These are phyloP conservation scores for Chromobotia macracanthus DNA, from an alignment of 2,797 vertebrate species.

Conservation along the genomic window DNA sequence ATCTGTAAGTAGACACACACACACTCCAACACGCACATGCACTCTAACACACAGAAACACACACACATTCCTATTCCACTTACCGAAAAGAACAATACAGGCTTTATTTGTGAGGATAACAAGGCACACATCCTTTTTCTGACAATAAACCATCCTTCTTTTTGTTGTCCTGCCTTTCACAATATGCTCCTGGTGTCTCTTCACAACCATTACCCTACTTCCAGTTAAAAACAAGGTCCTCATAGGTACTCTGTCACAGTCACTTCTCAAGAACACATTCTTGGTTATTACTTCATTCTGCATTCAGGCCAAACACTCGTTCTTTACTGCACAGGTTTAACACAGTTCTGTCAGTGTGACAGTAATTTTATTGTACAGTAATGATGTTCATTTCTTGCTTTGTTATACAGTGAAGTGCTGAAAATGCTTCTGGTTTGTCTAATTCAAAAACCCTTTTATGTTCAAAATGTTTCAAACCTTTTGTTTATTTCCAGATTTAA, in stretches of 20 bases:
- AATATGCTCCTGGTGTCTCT: slow-evolving; percentile 33
- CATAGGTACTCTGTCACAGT: slow-evolving; percentile 1
- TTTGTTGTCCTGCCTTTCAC: slow-evolving; percentile 44
- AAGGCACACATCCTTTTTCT: slow-evolving; percentile 38
- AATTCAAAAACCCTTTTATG: too few relatives aligned
- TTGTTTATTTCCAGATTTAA: too few relatives aligned
- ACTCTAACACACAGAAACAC: too few relatives aligned
- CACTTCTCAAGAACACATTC: slow-evolving; percentile 1
- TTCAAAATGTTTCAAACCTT: too few relatives aligned
- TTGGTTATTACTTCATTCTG: background rate
- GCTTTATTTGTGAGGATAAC: slow-evolving; percentile 41
- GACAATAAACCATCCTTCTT: slow-evolving; percentile 46
- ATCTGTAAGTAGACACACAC: slow-evolving; percentile 87
- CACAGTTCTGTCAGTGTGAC: too few relatives aligned
- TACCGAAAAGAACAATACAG: slow-evolving; percentile 40
- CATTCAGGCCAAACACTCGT: too few relatives aligned
- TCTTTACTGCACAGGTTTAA: too few relatives aligned
- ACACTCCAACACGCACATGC: slow-evolving; percentile 35
- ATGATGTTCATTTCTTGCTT: too few relatives aligned
- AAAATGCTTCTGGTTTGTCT: too few relatives aligned
- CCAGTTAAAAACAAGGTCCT: slow-evolving; percentile 30
- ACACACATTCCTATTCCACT: slow-evolving; percentile 33
- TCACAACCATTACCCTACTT: slow-evolving; percentile 49
- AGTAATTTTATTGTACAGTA: too few relatives aligned
- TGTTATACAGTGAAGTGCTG: too few relatives aligned